Evolutionary conservation across 2,888 invertebrate genomes (phyloP), one percentile per base, ranked within the genome.

Genomic region (Cephus spinipes): DNA sequence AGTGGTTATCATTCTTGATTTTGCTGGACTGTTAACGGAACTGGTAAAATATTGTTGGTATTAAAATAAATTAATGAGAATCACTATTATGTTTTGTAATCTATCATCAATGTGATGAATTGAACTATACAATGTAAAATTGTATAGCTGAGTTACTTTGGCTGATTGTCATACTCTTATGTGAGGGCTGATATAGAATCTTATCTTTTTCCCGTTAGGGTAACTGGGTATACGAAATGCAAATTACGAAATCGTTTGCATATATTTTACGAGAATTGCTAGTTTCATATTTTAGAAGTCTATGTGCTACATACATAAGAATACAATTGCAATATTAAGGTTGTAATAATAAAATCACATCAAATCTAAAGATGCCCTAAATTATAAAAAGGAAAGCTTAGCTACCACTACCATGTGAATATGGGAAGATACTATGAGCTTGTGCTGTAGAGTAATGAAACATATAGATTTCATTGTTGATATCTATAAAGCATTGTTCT

Each of bases 401-500:
- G 55, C 55, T 23, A 23, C 23, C 55, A 55, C 55, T 23, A 23
- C 55, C 55, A 23, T 55, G 23, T 55, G n/a, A 34, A 23, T 15
- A 34, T 75, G 55, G n/a, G n/a, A 32, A 35, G 30, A 23, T 75
- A 74, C 35, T 35, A 35, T 35, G 36, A 36, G 34, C 34, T 36
- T 69, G 73, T 76, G 73, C 35, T 30, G 40, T 12, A n/a, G 23
- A 23, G 15, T 55, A 55, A 55, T 32, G 55, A 77, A 55, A 73
- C 33, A 68, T 33, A 75, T 74, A 78, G 68, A 73, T 40, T 75
- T 74, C 73, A 77, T 73, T 73, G 36, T 68, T 77, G 75, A 68
- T 34, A 36, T 73, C 71, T 75, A 75, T 73, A 79, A 68, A 36
- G 76, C 15, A 76, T 73, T 55, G 71, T 77, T 76, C 76, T 34